Base-by-base conservation (phyloP, 2,797 vertebrate genomes). In the Eptatretus atami region DNA sequence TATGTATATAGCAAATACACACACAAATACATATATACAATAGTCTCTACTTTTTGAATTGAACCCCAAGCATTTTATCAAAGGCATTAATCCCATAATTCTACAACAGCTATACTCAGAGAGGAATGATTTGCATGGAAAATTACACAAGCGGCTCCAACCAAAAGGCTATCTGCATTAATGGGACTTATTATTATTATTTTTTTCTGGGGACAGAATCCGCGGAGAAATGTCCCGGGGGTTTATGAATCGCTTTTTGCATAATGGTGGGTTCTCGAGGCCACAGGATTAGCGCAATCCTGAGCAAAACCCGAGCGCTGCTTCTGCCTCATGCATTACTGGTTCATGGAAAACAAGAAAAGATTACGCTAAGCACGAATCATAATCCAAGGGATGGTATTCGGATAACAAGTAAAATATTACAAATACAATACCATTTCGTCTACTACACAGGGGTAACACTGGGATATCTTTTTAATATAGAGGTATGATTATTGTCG, bases 71-170 rank as follows among this genome's bases (percentile, higher is more conserved):
- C 57, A 61, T 61, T 61, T 61, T 61, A 61, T 61, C 12, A 61
- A 61, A 61, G 57, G 57, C 57, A 61, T 61, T 61, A 61, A 61
- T 61, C 57, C 57, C 12, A n/a, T 61, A 61, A 61, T 61, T 61
- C 57, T 12, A 61, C 57, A 25, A 61, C 57, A 61, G 57, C 57
- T 61, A 61, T 61, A n/a, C 57, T n/a, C n/a, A 61, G n/a, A 10
- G n/a, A n/a, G n/a, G n/a, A 61, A n/a, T 61, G 25, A 61, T 61
- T 61, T 61, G 57, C 57, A 61, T 61, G 57, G 57, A 61, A 61
- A 61, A 61, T 61, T 61, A 25, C 57, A n/a, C 25, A 12, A n/a
- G n/a, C 25, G 9, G 9, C 57, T 25, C n/a, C 25, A n/a, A 61
- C 25, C 9, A 61, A 61, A 61, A 61, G 57, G 57, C 57, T n/a